Evolutionary conservation across 2,888 invertebrate species (phyloP).

Genomic region (Eremobia ochroleuca): DNA sequence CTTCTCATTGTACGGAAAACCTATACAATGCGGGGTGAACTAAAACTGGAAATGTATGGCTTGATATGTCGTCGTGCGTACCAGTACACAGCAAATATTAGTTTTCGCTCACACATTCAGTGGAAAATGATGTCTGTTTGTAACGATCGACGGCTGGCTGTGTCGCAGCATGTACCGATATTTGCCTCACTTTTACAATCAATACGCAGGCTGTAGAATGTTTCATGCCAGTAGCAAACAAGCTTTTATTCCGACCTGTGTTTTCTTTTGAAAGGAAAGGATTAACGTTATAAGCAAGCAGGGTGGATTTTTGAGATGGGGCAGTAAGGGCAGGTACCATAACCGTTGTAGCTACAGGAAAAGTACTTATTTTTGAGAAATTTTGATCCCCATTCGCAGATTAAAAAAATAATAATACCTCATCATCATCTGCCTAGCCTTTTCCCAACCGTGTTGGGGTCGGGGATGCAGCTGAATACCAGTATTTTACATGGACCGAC

Average conservation of each 20-base stretch:
- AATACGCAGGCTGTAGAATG: constrained; percentile 1
- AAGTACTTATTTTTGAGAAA: no score
- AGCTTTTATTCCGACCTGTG: neutral
- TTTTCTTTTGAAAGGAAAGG: neutral
- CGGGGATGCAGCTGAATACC: no score
- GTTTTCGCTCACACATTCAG: constrained; percentile 32
- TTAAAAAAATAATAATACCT: no score
- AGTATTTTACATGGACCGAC: no score
- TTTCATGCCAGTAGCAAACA: neutral
- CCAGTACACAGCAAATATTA: constrained; percentile 18
- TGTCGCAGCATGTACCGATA: constrained; percentile 35
- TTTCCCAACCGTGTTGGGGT: no score
- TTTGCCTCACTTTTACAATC: constrained; percentile 10
- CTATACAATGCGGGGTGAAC: neutral
- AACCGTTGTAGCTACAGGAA: no score
- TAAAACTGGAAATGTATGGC: neutral
- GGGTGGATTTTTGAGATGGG: no score
- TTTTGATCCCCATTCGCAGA: no score
- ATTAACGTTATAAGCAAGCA: no score
- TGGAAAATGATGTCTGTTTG: constrained; percentile 41
- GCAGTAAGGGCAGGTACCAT: no score
- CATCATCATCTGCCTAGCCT: no score
- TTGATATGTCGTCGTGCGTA: neutral
- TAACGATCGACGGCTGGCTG: constrained; percentile 44
- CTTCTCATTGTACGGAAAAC: neutral